Percentiles rank a stretch among this genome's conserved stretches.
phyloP scores from a whole-genome alignment of 2,888 invertebrate genomes.

The Conops quadrifasciatus region DNA sequence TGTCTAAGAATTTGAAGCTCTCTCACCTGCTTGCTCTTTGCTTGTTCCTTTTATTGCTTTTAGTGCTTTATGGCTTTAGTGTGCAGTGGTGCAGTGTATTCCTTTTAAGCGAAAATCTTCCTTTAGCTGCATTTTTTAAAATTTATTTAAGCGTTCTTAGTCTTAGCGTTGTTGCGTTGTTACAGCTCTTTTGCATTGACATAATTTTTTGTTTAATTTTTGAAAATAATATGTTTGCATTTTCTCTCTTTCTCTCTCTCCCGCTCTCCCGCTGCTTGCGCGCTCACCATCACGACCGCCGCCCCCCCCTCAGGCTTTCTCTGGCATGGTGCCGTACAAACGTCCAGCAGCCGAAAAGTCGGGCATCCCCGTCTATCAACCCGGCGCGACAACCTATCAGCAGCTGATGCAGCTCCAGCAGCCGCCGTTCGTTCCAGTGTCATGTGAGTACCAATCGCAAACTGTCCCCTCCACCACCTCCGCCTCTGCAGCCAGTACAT shows the following conservation, averaged over 20 bases:
- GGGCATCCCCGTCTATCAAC: constrained; percentile 95
- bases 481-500: constrained; percentile 47
- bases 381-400: constrained; percentile 90
- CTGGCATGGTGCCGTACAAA: constrained; percentile 95
- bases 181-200: no score
- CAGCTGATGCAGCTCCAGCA: constrained; percentile 93
- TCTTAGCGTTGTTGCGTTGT: no score
- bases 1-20: no score
- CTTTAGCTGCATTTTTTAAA: no score
- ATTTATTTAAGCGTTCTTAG: no score
- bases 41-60: no score
- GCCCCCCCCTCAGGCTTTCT: constrained; percentile 78
- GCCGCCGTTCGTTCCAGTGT: constrained; percentile 97
- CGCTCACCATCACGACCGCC: neutral
- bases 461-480: constrained; percentile 50
- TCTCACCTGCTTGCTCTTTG: no score
- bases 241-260: constrained; percentile 29
- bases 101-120: no score
- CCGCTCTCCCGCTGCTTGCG: neutral
- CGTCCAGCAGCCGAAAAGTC: constrained; percentile 96
- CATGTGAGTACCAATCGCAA: constrained; percentile 86
- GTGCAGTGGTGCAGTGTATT: no score
- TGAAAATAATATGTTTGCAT: constrained; percentile 8
- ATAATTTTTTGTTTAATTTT: neutral
- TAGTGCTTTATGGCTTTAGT: no score